Base-by-base conservation (phyloP, 2,797 vertebrate genomes). In the Ataeniobius toweri region DNA sequence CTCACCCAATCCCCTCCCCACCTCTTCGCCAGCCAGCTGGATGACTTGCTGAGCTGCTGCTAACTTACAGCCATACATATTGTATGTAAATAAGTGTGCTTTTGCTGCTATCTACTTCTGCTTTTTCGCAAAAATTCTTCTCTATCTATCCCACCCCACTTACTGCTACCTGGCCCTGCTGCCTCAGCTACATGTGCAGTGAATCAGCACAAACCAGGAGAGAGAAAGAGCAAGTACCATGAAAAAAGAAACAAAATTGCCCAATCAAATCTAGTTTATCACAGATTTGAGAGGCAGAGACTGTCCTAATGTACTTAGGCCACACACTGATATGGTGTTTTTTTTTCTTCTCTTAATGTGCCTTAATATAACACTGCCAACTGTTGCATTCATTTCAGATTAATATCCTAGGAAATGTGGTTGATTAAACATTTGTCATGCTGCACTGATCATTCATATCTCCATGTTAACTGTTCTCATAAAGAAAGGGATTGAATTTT, bases 401-500 rank as follows among this genome's bases (percentile, higher is more conserved):
- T 83, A 88, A 83, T 80, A 87, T 81, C 80, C 76, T 1, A 2
- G 77, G 75, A 75, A 84, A 85, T 86, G 83, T 81, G 80, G 83
- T 71, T 82, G 86, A 91, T 86, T 89, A 81, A 90, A 81, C 82
- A 84, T 91, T 85, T 71, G 83, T 86, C 85, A 90, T 46, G 81
- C 81, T 83, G 71, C 83, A 83, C 55, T 80, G 78, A 89, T 89
- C 80, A 87, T 81, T 89, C 73, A 80, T 69, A 78, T 76, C 58
- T 1, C 71, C 55, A 74, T 80, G 82, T 81, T 67, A 83, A 72
- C 50, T 14, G 18, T 41, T 74, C 55, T 68, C 44, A 75, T 74
- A 83, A 61, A 86, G 75, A 86, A 79, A 83, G 12, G 46, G 53
- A 59, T 51, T 85, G 22, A 20, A 81, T 83, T 82, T 73, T 39